Evolutionary conservation across 2,113 vertebrate species (phyloP), one percentile per base, ranked within the genome.

Genomic region (Phoxinus phoxinus): DNA sequence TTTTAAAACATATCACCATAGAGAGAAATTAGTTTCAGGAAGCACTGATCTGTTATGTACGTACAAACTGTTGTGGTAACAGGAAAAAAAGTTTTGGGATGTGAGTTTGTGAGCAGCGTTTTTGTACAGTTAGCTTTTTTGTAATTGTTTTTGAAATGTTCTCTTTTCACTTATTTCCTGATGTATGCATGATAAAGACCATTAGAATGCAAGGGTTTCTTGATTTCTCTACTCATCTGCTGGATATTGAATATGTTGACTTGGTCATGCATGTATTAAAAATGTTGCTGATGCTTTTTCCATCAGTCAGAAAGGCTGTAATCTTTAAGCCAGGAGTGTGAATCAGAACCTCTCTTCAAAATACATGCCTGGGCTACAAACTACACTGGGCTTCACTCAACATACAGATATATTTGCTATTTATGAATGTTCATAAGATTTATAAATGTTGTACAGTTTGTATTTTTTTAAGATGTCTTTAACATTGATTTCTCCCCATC

Each of bases 371-470:
- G 48, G 25, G 84, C 86, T 73, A 78, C 74, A 88, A 72, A 59
- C 59, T 86, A 61, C 53, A 85, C 41, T 41, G 72, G n/a, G n/a
- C 67, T 61, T 63, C 63, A 83, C 78, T 48, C 74, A 30, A 86
- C 58, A 79, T 61, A 72, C 74, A 75, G 30, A 65, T 27, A 71
- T 48, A 76, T 85, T 61, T 89, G 78, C 83, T 74, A 79, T 83
- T 83, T 90, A 61, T 84, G 85, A 89, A 87, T 88, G 89, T 90
- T 92, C 90, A 90, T 89, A 86, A 88, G 86, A 89, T 87, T 84
- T 90, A 89, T 90, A 92, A 91, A 92, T 93, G 87, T 86, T 90
- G 92, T 92, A 93, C 90, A 93, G 93, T 94, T 94, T 94, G 91
- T 93, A 92, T 92, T 93, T 93, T 93, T 93, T 91, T 82, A 91